phyloP scores from a whole-genome alignment of 2,888 invertebrate genomes.

The Ormyrus labotus region DNA sequence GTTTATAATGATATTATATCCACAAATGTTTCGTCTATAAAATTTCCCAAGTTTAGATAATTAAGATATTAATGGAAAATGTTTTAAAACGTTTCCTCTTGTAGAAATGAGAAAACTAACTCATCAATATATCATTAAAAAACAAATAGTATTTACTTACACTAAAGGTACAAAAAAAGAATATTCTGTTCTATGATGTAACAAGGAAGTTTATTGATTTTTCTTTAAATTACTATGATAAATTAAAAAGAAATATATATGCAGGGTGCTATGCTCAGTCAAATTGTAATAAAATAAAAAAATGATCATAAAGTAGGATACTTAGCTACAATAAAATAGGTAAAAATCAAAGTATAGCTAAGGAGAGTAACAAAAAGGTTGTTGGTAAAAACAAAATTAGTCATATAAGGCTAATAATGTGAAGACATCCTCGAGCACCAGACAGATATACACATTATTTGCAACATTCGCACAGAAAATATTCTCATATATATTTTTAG shows the following conservation, averaged over 20 bases:
- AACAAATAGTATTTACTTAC: background rate
- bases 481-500: conserved; percentile 71
- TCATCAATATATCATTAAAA: background rate
- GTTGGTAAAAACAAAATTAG: conserved; percentile 19
- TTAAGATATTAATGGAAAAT: too few species aligned
- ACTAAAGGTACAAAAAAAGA: conserved; percentile 24
- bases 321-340: conserved; percentile 28
- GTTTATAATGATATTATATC: too few species aligned
- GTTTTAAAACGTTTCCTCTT: too few species aligned
- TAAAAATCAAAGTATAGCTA: conserved; percentile 39
- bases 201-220: conserved; percentile 44
- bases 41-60: too few species aligned
- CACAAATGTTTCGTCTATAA: too few species aligned
- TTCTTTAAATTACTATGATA: conserved; percentile 27
- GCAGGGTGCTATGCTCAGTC: conserved; percentile 41
- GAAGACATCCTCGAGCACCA: conserved; percentile 37
- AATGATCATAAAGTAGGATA: conserved; percentile 9
- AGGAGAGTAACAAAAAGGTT: conserved; percentile 27
- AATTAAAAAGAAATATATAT: conserved; percentile 39
- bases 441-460: conserved; percentile 51
- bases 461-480: conserved; percentile 70
- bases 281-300: conserved; percentile 40
- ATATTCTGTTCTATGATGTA: conserved; percentile 12
- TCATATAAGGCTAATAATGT: conserved; percentile 11
- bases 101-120: too few species aligned